Conservation (phyloP, 2,113 vertebrate genomes). For the Pica pica region DNA sequence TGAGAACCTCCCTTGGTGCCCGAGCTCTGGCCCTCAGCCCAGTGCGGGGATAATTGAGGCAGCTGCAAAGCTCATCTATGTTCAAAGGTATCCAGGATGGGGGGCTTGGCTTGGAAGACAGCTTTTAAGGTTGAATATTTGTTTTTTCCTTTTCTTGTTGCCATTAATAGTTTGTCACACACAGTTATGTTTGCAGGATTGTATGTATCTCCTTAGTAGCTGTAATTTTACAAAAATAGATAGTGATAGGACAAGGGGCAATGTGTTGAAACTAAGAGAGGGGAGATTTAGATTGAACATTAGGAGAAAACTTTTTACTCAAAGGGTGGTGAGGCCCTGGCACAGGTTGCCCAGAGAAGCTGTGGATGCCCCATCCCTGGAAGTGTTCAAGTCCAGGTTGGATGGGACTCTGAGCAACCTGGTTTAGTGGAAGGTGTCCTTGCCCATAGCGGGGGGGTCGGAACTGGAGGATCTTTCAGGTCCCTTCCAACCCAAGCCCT, state of each 20-base stretch:
- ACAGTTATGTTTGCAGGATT: background rate
- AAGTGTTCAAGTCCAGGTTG: background rate
- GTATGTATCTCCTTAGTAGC: background rate
- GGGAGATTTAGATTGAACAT: background rate
- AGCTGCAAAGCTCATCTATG: background rate
- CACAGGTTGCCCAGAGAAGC: background rate
- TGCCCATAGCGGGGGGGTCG: background rate
- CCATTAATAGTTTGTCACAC: background rate
- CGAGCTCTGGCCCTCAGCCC: background rate
- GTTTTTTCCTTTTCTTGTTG: background rate
- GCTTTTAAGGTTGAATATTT: background rate
- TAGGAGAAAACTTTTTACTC: background rate
- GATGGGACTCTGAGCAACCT: background rate
- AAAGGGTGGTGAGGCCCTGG: fast-evolving
- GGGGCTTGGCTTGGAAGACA: background rate
- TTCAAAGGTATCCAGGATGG: background rate
- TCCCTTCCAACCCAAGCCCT: background rate
- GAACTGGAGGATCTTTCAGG: background rate
- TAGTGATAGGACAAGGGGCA: background rate
- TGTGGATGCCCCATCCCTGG: background rate
- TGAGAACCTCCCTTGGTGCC: background rate
- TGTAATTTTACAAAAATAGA: background rate
- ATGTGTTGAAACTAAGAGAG: background rate
- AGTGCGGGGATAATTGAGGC: background rate
- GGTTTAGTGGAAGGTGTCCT: background rate